Percentiles rank a stretch among this genome's conserved stretches.
These are phyloP conservation scores for Hydrolagus colliei DNA, from an alignment of 2,797 vertebrate genomes.

Conservation along the genomic window DNA sequence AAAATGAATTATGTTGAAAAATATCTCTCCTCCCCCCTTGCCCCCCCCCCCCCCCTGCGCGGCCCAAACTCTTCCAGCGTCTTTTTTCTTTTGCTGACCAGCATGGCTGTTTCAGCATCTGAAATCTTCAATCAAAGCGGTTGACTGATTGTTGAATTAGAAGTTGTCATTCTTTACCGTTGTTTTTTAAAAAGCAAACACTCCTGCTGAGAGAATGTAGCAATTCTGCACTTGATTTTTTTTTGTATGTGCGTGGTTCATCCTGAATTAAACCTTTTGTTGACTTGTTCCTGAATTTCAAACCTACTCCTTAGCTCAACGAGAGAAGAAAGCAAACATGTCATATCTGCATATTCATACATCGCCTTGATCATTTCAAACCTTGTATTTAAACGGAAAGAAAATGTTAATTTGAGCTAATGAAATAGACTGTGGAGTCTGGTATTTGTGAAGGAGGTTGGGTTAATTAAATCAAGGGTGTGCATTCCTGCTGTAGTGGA, in stretches of 20 bases:
- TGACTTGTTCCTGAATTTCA: neutral
- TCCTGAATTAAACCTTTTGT: neutral
- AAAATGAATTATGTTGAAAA: neutral
- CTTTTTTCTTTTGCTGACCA: neutral
- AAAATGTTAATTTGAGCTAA: constrained; percentile 48
- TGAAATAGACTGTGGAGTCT: constrained; percentile 41
- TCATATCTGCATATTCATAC: neutral
- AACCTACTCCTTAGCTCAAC: neutral
- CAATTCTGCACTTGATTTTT: neutral
- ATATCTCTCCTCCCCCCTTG: too few relatives aligned
- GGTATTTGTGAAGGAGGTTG: constrained; percentile 43
- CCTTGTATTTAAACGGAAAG: constrained; percentile 41
- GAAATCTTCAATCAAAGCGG: neutral
- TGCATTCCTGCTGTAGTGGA: constrained; percentile 38
- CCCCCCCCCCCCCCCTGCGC: too few relatives aligned
- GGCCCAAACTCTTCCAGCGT: neutral
- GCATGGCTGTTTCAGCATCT: neutral
- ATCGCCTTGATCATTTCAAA: constrained; percentile 42
- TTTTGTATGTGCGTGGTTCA: neutral
- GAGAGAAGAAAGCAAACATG: neutral
- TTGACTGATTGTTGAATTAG: neutral
- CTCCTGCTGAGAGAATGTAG: neutral
- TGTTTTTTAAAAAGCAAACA: neutral
- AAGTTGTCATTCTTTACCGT: neutral
- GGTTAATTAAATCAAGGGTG: constrained; percentile 49